These are phyloP conservation scores for Azemiops feae DNA, from an alignment of 2,113 vertebrate species.

Conservation along the genomic window DNA sequence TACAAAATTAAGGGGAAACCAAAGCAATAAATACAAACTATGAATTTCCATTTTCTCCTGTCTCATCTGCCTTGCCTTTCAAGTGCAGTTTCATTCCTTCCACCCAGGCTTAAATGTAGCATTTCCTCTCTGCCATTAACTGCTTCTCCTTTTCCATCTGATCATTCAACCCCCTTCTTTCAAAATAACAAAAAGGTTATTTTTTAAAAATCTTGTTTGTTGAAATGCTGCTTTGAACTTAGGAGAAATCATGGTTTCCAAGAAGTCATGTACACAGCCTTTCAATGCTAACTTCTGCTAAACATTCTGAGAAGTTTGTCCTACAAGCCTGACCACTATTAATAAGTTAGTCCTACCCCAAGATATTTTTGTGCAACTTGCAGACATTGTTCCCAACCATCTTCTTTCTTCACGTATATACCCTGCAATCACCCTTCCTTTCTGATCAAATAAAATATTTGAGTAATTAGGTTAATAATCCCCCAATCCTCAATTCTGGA, in stretches of 20 bases:
- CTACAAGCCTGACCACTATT: neutral
- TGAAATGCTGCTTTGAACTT: neutral
- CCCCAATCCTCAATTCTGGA: neutral
- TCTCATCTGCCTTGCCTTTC: neutral
- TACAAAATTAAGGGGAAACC: neutral
- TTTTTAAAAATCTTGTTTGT: neutral
- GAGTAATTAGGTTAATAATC: neutral
- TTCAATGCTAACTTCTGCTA: neutral
- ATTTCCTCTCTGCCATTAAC: neutral
- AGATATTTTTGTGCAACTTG: neutral
- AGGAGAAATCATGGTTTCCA: too few species aligned
- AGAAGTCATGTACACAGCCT: neutral
- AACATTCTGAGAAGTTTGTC: neutral
- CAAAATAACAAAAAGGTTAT: neutral
- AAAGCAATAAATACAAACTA: neutral
- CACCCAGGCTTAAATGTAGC: neutral
- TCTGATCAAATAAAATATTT: neutral
- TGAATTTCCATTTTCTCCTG: neutral
- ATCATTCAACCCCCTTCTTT: neutral
- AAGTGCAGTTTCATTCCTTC: neutral
- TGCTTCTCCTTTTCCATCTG: neutral
- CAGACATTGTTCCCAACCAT: neutral
- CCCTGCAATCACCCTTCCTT: neutral
- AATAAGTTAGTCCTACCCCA: neutral
- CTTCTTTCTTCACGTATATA: neutral